These are phyloP conservation scores for Oryzias dopingdopingensis DNA, from an alignment of 2,797 vertebrate genomes.

Conservation along the genomic window DNA sequence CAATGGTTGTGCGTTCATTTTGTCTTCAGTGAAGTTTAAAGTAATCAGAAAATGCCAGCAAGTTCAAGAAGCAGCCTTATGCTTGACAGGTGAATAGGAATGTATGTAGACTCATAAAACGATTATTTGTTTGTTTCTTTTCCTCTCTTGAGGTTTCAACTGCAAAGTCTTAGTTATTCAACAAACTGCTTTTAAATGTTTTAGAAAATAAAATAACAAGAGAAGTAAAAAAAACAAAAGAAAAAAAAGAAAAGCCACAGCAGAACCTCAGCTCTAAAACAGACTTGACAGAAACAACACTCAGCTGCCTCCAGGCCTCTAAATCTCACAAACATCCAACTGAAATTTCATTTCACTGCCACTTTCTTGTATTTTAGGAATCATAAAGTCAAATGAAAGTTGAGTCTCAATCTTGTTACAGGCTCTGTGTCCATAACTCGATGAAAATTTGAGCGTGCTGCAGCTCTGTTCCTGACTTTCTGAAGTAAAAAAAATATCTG, in stretches of 20 bases:
- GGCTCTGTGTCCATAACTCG: background rate
- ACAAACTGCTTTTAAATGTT: too few relatives aligned
- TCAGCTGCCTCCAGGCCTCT: background rate
- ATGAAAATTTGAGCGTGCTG: background rate
- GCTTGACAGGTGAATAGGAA: background rate
- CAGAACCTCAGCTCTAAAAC: too few relatives aligned
- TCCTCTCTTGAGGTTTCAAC: background rate
- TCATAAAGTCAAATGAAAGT: background rate
- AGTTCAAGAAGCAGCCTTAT: background rate
- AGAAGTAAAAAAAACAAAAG: too few relatives aligned
- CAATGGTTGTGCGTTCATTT: background rate
- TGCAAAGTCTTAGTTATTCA: background rate
- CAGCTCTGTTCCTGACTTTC: background rate
- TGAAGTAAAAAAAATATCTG: background rate
- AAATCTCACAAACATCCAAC: background rate
- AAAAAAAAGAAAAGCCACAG: too few relatives aligned
- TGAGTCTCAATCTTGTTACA: background rate
- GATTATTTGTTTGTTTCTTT: background rate
- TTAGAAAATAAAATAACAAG: too few relatives aligned
- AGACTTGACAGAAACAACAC: too few relatives aligned
- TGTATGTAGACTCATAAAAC: background rate
- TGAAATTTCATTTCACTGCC: background rate
- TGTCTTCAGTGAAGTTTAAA: background rate
- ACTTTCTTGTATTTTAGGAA: background rate
- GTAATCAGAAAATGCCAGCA: slow-evolving; percentile 10